phyloP scores from a whole-genome alignment of 2,113 vertebrate species.

The Poeciliopsis occidentalis region DNA sequence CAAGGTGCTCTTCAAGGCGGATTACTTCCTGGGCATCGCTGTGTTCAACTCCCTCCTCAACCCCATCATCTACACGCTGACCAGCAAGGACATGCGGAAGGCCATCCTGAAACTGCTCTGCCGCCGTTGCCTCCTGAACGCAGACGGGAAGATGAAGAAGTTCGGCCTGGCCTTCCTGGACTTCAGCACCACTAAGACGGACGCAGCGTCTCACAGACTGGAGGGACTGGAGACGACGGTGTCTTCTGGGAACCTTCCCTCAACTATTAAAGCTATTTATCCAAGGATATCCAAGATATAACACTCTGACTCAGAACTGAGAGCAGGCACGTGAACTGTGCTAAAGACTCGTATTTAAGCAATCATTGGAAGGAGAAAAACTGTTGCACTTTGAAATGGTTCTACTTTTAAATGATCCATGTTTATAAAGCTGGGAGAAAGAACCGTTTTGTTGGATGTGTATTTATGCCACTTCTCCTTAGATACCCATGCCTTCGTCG shows the following conservation, averaged over 20 bases:
- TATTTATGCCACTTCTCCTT: neutral
- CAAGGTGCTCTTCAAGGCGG: slow-evolving; percentile 83
- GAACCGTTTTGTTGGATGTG: neutral
- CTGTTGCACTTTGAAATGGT: slow-evolving; percentile 32
- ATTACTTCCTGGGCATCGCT: slow-evolving; percentile 90
- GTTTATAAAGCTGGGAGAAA: slow-evolving; percentile 36
- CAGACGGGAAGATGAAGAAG: slow-evolving; percentile 70
- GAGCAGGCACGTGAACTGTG: neutral
- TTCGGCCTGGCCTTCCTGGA: slow-evolving; percentile 82
- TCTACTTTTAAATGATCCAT: slow-evolving; percentile 9
- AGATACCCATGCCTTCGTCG: neutral
- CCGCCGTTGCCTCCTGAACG: slow-evolving; percentile 71
- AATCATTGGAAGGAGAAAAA: slow-evolving; percentile 1
- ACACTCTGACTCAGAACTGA: slow-evolving; percentile 18
- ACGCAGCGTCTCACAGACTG: slow-evolving; percentile 79
- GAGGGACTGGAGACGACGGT: slow-evolving; percentile 81
- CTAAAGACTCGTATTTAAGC: neutral
- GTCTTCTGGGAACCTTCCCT: slow-evolving; percentile 81
- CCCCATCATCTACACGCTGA: slow-evolving; percentile 92
- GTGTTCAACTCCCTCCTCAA: slow-evolving; percentile 92
- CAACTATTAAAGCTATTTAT: slow-evolving; percentile 76
- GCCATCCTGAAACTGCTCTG: slow-evolving; percentile 86
- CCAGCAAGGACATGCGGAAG: slow-evolving; percentile 87
- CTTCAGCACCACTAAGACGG: slow-evolving; percentile 83
- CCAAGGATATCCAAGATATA: slow-evolving; percentile 72